Evolutionary conservation across 1,140 invertebrate species (phyloP), one percentile per base, ranked within the genome.

Genomic region (Vanessa tameamea): DNA sequence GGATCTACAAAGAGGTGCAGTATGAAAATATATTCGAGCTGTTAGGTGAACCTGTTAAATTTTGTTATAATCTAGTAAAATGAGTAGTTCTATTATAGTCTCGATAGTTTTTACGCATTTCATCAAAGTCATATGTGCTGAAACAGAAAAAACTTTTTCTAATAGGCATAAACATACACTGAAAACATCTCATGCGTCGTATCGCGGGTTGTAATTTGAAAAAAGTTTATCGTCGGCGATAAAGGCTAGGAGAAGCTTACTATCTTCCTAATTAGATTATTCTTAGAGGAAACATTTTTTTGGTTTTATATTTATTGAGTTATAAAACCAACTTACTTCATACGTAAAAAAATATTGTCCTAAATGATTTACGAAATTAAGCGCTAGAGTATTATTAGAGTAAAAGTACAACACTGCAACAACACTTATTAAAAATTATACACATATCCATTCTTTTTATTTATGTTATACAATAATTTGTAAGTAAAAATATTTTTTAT

Each of bases 231-330:
- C 20, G 55, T 12, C 13, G 55, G 11, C 2, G 55, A 57, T 57
- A 57, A 26, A 23, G 16, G 55, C 20, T 57, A 57, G 20, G 13
- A 57, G 20, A 57, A 57, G 16, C 31, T 57, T 57, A 57, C 55
- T 57, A 26, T 26, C 23, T 57, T 13, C 55, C 23, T 57, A 57
- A 57, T 57, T 57, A 31, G 55, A 57, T 57, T 57, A 57, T 57
- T 57, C 20, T 57, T 23, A 16, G 20, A 26, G 11, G 23, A 12
- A 23, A 57, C 55, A 23, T 57, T 57, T 57, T 37, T 57, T 23
- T 26, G 55, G 5, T 57, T 26, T 23, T 26, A 13, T 57, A 26
- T 57, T 57, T 57, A 26, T 20, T 57, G 20, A 20, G 20, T 13
- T 57, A 57, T 57, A 26, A 57, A 57, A 57, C 9, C 20, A 9